Evolutionary conservation across 92 coral and sea anemone species (phyloP).

Genomic region (Meandrina meandrites): DNA sequence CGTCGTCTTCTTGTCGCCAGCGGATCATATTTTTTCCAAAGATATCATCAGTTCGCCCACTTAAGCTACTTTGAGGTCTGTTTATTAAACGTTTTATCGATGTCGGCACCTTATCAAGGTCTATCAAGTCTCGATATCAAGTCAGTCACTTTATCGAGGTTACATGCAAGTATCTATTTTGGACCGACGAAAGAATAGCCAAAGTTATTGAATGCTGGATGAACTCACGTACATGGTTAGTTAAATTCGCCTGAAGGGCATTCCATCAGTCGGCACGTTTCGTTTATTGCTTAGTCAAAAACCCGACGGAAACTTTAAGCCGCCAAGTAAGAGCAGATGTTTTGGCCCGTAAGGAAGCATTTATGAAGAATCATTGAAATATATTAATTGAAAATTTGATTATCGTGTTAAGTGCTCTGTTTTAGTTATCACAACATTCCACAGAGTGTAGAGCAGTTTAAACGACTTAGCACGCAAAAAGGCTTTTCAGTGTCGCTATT

Average conservation of each 20-base stretch:
- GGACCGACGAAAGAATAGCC: background rate
- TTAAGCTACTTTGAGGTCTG: background rate
- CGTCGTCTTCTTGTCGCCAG: background rate
- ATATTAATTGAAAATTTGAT: background rate
- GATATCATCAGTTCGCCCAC: background rate
- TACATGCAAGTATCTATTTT: background rate
- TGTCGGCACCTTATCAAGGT: slow-evolving; percentile 34
- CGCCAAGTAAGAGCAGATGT: slow-evolving; percentile 11
- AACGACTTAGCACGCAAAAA: background rate
- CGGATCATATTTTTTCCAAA: slow-evolving; percentile 9
- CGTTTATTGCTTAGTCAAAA: background rate
- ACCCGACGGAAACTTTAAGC: slow-evolving; percentile 7
- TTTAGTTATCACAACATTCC: background rate
- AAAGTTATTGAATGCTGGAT: background rate
- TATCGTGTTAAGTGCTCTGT: background rate
- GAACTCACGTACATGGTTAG: background rate
- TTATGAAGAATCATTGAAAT: background rate
- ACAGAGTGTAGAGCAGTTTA: background rate
- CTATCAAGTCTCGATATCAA: too few species aligned
- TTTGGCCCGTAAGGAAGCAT: background rate
- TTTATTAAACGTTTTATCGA: slow-evolving; percentile 8
- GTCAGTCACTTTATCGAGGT: background rate
- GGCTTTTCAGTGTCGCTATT: slow-evolving; percentile 1
- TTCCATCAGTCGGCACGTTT: slow-evolving; percentile 8
- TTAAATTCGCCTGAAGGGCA: slow-evolving; percentile 6